Evolutionary conservation across 2,888 invertebrate species (phyloP).

Genomic region (Linyphia triangularis): DNA sequence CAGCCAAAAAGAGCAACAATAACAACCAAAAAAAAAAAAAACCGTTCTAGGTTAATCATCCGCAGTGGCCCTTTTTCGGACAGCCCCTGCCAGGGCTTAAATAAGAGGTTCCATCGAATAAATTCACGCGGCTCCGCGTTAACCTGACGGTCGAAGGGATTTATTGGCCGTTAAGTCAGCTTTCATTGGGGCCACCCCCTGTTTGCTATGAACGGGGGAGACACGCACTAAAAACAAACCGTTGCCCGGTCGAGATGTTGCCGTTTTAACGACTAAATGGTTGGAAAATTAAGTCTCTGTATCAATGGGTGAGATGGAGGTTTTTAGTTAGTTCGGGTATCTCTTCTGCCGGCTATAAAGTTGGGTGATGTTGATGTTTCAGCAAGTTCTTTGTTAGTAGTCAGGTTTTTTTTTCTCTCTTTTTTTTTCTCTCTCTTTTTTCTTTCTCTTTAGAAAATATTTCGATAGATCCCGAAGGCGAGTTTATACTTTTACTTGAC

Average conservation of each 20-base stretch:
- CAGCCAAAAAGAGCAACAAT: neutral
- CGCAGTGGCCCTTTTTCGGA: slow-evolving; percentile 38
- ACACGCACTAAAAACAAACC: slow-evolving; percentile 44
- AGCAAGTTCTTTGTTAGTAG: too few species aligned
- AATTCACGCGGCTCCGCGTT: slow-evolving; percentile 62
- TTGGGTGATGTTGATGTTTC: too few species aligned
- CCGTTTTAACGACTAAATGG: slow-evolving; percentile 35
- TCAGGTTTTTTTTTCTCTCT: too few species aligned
- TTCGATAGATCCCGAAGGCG: too few species aligned
- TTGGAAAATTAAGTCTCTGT: slow-evolving; percentile 39
- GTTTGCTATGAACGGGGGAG: slow-evolving; percentile 1
- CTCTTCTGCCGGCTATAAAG: too few species aligned
- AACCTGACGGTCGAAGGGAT: slow-evolving; percentile 58
- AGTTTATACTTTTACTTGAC: too few species aligned
- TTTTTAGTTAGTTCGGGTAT: too few species aligned
- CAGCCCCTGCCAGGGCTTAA: slow-evolving; percentile 44
- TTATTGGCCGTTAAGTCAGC: slow-evolving; percentile 64
- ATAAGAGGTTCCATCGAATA: slow-evolving; percentile 67
- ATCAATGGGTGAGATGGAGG: neutral
- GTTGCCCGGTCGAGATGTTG: neutral
- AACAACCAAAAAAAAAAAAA: neutral
- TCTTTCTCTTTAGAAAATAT: neutral
- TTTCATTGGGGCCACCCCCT: slow-evolving; percentile 45
- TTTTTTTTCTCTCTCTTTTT: neutral
- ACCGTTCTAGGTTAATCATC: slow-evolving; percentile 41